Base-by-base conservation (phyloP, 2,888 invertebrate species). In the Pantelozetes paolii region DNA sequence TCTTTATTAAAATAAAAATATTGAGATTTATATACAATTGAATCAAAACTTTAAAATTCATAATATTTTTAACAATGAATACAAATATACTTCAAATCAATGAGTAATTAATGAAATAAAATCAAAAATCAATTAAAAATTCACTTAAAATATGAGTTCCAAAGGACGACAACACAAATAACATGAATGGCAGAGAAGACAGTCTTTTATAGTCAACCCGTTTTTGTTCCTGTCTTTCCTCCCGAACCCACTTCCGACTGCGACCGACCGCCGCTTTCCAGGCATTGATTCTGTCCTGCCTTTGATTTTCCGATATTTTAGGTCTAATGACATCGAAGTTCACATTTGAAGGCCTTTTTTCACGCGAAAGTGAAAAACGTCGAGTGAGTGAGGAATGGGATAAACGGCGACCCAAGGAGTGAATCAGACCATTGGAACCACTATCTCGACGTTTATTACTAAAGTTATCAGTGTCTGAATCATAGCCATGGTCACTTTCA, bases 261-360 rank as follows among this genome's bases (percentile, higher is more conserved):
- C 94, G 87, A 80, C 93, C 89, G 1, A 97, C 94, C 0, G 96
- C 96, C 88, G 91, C 91, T 84, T 94, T 94, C 96, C 96, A 96
- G 2, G 71, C 64, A 26, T 45, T 50, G 28, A 75, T 73, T 83
- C 91, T 90, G 9, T 88, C 89, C 82, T 92, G 94, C 76, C 94
- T 86, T 3, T 87, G 86, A 81, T 91, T 89, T 74, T 94, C 88
- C 81, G 94, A 2, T 40, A 72, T 20, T 0, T 54, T 42, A 0
- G 72, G 72, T 1, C 40, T n/a, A 64, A 72, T 64, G 11, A 62
- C 11, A 45, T 72, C 72, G 13, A 28, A 64, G 18, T n/a, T n/a
- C n/a, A n/a, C n/a, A n/a, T n/a, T n/a, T n/a, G n/a, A n/a, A n/a
- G n/a, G n/a, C n/a, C n/a, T n/a, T n/a, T n/a, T n/a, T n/a, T n/a